phyloP scores from a whole-genome alignment of 2,797 vertebrate genomes.

The Amniataba percoides region DNA sequence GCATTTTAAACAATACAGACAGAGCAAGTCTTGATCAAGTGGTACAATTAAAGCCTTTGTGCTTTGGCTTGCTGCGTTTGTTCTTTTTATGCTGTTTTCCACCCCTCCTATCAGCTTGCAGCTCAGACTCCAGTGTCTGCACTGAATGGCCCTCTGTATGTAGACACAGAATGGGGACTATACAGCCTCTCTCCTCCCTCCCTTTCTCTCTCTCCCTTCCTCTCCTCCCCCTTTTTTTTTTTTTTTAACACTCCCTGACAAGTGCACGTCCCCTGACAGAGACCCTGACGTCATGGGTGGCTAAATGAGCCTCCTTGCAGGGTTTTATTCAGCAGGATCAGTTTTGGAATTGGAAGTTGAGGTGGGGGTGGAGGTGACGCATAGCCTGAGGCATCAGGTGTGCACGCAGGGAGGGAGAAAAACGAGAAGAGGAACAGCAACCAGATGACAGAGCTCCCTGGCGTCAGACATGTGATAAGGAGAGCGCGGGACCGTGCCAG shows the following conservation, averaged over 20 bases:
- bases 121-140: slow-evolving; percentile 71
- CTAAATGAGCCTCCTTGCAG: slow-evolving; percentile 64
- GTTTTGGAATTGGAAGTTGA: slow-evolving; percentile 59
- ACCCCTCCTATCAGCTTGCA: slow-evolving; percentile 81
- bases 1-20: slow-evolving; percentile 59
- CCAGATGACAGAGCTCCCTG: slow-evolving; percentile 49
- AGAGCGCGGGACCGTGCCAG: slow-evolving; percentile 31
- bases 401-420: slow-evolving; percentile 42
- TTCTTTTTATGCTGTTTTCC: slow-evolving; percentile 72
- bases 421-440: slow-evolving; percentile 52
- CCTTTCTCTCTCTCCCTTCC: slow-evolving; percentile 10
- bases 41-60: slow-evolving; percentile 78
- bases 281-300: slow-evolving; percentile 75
- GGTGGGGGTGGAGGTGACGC: slow-evolving; percentile 45
- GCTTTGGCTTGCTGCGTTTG: slow-evolving; percentile 61
- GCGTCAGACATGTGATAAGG: slow-evolving; percentile 53
- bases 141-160: slow-evolving; percentile 84
- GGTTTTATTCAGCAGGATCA: slow-evolving; percentile 66
- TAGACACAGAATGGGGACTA: slow-evolving; percentile 76
- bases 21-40: slow-evolving; percentile 61
- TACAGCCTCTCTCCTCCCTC: slow-evolving; percentile 49
- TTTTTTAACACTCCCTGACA: slow-evolving; percentile 60
- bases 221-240: background rate
- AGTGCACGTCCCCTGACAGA: slow-evolving; percentile 76
- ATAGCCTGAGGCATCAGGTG: slow-evolving; percentile 71